These are phyloP conservation scores for Melanophora roralis DNA, from an alignment of 2,888 invertebrate genomes.

Conservation along the genomic window DNA sequence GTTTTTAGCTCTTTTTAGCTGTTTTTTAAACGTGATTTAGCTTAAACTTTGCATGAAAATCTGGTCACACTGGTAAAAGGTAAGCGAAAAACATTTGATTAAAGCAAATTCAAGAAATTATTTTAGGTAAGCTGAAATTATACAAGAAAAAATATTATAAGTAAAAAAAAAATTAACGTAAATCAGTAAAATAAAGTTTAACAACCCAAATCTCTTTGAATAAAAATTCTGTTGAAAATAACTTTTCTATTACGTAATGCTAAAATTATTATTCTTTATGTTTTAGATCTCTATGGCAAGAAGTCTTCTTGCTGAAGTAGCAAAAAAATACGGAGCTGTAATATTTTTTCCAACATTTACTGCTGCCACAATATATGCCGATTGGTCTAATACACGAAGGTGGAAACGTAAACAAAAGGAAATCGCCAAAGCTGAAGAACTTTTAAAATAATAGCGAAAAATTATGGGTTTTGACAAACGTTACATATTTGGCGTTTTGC, in stretches of 20 bases:
- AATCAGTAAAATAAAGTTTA: too few relatives aligned
- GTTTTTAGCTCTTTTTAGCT: too few relatives aligned
- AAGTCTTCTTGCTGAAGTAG: conserved; percentile 76
- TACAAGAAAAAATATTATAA: too few relatives aligned
- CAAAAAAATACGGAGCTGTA: conserved; percentile 82
- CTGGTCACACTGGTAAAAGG: too few relatives aligned
- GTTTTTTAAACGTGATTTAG: too few relatives aligned
- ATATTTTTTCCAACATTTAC: conserved; percentile 83
- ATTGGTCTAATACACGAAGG: conserved; percentile 84
- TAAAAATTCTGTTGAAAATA: neutral
- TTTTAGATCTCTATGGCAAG: conserved; percentile 69
- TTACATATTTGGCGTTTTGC: conserved; percentile 79
- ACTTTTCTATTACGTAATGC: conserved; percentile 33
- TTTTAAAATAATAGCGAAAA: conserved; percentile 59
- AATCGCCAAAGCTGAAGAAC: conserved; percentile 64
- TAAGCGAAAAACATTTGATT: too few relatives aligned
- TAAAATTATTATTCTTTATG: neutral
- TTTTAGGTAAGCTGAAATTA: too few relatives aligned
- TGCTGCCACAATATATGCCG: conserved; percentile 81
- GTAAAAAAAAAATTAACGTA: too few relatives aligned
- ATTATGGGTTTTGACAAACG: conserved; percentile 80
- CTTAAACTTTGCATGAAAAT: too few relatives aligned
- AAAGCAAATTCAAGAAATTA: too few relatives aligned
- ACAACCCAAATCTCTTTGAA: neutral
- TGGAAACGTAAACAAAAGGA: conserved; percentile 81